These are phyloP conservation scores for Gallinago stenura DNA, from an alignment of 2,797 vertebrate genomes.

Conservation along the genomic window DNA sequence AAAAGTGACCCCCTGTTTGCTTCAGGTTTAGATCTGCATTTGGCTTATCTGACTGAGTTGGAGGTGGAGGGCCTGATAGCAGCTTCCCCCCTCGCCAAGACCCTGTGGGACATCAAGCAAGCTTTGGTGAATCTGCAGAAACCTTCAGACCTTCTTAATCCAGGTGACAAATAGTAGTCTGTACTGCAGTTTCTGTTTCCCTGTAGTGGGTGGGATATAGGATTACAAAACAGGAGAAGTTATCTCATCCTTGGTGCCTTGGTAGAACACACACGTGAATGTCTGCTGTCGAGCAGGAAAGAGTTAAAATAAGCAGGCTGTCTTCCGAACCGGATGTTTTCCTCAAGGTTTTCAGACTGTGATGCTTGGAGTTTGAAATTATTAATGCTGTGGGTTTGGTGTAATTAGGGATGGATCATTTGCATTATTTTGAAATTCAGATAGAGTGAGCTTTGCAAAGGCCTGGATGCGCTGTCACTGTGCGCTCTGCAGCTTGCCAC, in stretches of 20 bases:
- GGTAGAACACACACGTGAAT: neutral
- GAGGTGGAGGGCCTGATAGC: slow-evolving; percentile 82
- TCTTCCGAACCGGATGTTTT: neutral
- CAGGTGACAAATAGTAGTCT: neutral
- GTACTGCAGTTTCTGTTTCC: neutral
- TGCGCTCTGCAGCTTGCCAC: neutral
- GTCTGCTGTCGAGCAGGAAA: neutral
- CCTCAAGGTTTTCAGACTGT: neutral
- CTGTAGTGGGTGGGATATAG: neutral
- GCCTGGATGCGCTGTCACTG: neutral
- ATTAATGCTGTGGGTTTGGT: neutral
- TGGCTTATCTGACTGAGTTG: slow-evolving; percentile 74
- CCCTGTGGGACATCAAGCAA: slow-evolving; percentile 83
- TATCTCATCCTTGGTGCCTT: neutral
- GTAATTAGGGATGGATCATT: neutral
- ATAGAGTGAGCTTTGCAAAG: neutral
- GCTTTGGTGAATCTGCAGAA: slow-evolving; percentile 76
- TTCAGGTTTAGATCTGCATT: neutral
- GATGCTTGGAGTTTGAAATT: neutral
- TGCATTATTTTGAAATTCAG: neutral
- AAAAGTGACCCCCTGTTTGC: fast-evolving
- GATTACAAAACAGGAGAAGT: neutral
- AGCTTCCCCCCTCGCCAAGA: slow-evolving; percentile 84
- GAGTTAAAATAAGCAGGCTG: neutral
- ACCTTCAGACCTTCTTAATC: neutral